phyloP scores from a whole-genome alignment of 2,888 invertebrate genomes.

The Ophioninae sp. region DNA sequence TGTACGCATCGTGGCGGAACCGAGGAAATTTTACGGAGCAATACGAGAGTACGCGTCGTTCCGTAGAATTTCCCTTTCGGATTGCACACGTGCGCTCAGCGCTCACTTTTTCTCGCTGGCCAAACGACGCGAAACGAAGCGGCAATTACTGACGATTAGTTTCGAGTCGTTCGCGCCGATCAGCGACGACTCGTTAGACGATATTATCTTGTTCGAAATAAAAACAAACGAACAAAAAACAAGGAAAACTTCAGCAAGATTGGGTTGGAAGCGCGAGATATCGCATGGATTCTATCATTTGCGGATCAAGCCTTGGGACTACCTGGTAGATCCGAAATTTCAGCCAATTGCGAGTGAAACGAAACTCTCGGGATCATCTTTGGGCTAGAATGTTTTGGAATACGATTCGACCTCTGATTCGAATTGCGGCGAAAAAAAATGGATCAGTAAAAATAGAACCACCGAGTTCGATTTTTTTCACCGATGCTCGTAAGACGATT shows the following conservation, averaged over 20 bases:
- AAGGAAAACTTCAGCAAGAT: neutral
- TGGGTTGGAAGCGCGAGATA: neutral
- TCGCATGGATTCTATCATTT: neutral
- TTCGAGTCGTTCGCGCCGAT: constrained; percentile 38
- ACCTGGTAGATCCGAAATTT: neutral
- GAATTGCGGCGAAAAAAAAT: constrained; percentile 4
- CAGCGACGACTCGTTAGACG: neutral
- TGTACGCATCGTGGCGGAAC: neutral
- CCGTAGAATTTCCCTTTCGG: neutral
- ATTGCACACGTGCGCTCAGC: neutral
- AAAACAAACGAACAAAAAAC: neutral
- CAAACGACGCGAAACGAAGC: constrained; percentile 54
- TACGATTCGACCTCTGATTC: constrained; percentile 9
- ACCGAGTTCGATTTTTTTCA: constrained; percentile 47
- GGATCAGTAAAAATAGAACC: constrained; percentile 1
- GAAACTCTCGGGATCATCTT: constrained; percentile 52
- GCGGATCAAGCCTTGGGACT: neutral
- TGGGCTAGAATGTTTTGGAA: constrained; percentile 54
- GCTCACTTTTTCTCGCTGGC: neutral
- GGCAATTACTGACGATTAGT: constrained; percentile 32
- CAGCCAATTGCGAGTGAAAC: constrained; percentile 4
- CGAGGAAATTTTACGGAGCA: neutral
- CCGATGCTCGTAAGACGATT: constrained; percentile 19
- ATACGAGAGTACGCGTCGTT: neutral
- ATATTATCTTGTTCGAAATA: neutral